These are phyloP conservation scores for Dryomyza anilis DNA, from an alignment of 2,888 invertebrate species.

Conservation along the genomic window DNA sequence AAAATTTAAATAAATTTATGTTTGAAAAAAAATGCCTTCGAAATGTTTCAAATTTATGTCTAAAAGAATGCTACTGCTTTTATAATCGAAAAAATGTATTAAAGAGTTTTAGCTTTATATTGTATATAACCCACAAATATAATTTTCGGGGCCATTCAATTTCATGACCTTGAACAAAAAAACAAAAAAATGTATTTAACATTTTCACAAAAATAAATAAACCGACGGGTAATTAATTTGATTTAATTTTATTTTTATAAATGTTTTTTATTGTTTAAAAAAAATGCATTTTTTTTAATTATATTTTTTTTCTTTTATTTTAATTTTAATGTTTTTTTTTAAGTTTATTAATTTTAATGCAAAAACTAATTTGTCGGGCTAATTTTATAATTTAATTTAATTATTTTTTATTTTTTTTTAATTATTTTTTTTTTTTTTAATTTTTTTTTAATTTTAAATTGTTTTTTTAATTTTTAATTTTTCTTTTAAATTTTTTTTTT, in stretches of 20 bases:
- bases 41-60: no score
- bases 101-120: no score
- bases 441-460: not conserved
- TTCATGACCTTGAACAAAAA: no score
- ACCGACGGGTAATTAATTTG: no score
- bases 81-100: no score
- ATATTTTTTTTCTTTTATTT: not conserved
- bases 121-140: no score
- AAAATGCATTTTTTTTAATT: not conserved
- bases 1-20: no score
- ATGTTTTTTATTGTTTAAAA: slow-evolving; percentile 7
- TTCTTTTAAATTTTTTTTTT: not conserved
- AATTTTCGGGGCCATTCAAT: no score
- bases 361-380: not conserved
- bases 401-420: not conserved
- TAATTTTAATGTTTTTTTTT: not conserved
- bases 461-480: not conserved
- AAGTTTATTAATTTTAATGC: not conserved
- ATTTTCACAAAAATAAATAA: no score
- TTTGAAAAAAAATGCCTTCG: no score
- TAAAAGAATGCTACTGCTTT: no score
- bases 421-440: not conserved
- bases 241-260: slow-evolving; percentile 12
- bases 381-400: not conserved
- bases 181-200: no score